Evolutionary conservation across 1,140 invertebrate species (phyloP).

Genomic region (Achatina immaculata): DNA sequence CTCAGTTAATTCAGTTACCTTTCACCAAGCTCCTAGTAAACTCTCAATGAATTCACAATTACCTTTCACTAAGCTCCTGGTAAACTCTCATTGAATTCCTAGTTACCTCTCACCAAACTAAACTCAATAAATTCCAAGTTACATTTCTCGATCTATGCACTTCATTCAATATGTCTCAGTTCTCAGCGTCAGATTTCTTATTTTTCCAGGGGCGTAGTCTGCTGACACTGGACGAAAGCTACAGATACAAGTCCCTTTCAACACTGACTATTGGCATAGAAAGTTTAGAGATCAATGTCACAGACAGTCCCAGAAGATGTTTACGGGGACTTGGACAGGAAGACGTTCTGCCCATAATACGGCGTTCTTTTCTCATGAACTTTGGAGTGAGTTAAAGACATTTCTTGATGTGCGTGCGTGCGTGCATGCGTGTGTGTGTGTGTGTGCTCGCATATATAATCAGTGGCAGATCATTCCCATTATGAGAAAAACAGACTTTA

Average conservation of each 20-base stretch:
- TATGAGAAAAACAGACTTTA: background rate
- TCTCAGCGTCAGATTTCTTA: background rate
- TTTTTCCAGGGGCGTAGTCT: slow-evolving; percentile 48
- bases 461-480: background rate
- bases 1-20: too few relatives aligned
- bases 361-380: background rate
- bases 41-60: background rate
- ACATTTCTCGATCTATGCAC: background rate
- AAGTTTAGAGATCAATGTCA: slow-evolving; percentile 24
- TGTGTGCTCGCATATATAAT: too few relatives aligned
- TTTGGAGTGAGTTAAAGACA: background rate
- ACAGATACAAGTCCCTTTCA: slow-evolving; percentile 52
- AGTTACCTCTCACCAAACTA: background rate
- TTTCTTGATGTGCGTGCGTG: too few relatives aligned
- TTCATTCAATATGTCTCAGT: background rate
- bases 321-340: background rate
- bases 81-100: background rate
- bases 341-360: background rate
- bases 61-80: background rate
- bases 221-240: slow-evolving; percentile 53
- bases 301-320: slow-evolving; percentile 15
- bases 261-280: slow-evolving; percentile 39
- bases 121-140: background rate
- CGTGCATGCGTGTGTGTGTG: too few relatives aligned
- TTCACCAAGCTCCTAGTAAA: too few relatives aligned